These are phyloP conservation scores for Aphis craccivora DNA, from an alignment of 1,140 invertebrate species.

Conservation along the genomic window DNA sequence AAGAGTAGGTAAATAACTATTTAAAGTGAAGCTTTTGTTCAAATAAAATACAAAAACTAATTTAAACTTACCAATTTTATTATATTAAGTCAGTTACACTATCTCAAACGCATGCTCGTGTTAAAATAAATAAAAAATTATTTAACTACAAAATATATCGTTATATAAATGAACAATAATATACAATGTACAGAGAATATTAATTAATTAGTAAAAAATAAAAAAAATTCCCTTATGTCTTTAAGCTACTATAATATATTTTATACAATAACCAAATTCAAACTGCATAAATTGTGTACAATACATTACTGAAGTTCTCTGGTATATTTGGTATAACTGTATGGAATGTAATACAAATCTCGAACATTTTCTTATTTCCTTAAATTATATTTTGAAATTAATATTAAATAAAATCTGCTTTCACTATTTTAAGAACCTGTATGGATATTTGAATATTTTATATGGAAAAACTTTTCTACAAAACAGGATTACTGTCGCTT, in stretches of 20 bases:
- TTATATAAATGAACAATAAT: not conserved
- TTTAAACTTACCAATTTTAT: not conserved
- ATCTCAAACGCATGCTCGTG: not conserved
- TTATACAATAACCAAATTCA: not conserved
- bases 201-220: not conserved
- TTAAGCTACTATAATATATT: not conserved
- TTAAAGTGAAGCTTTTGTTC: not conserved
- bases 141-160: not conserved
- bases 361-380: not conserved
- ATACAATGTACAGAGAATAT: not conserved
- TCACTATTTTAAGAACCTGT: not conserved
- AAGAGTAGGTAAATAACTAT: not conserved
- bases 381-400: not conserved
- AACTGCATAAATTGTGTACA: not conserved
- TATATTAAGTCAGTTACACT: not conserved
- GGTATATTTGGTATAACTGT: not conserved
- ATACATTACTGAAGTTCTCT: not conserved
- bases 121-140: not conserved
- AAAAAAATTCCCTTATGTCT: not conserved
- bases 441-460: not conserved
- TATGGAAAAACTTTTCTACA: not conserved
- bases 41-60: not conserved
- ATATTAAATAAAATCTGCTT: not conserved
- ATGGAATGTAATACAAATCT: not conserved
- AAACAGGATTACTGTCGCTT: not conserved